These are phyloP conservation scores for Mya arenaria DNA, from an alignment of 1,140 invertebrate species.

Conservation along the genomic window DNA sequence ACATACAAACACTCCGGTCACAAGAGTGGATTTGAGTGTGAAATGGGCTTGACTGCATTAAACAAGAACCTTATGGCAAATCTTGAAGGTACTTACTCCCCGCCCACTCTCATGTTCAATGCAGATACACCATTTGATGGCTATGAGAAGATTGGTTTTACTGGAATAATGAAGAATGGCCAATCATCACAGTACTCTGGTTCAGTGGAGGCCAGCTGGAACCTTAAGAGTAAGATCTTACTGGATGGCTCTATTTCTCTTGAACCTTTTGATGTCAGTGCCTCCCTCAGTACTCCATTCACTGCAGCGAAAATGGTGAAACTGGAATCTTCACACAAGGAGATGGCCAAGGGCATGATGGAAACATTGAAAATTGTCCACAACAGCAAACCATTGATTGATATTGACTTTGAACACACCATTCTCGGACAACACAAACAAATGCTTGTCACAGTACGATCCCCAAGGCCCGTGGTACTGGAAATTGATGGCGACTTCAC, in stretches of 20 bases:
- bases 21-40: slow-evolving; percentile 16
- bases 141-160: slow-evolving; percentile 15
- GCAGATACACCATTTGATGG: slow-evolving; percentile 31
- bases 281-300: slow-evolving; percentile 21
- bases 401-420: slow-evolving; percentile 54
- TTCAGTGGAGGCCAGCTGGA: slow-evolving; percentile 13
- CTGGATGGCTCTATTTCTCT: background rate
- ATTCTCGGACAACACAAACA: slow-evolving; percentile 15
- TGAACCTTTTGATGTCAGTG: background rate
- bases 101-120: background rate
- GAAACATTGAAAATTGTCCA: slow-evolving; percentile 22
- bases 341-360: background rate
- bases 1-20: slow-evolving; percentile 26
- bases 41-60: background rate
- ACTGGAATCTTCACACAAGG: background rate
- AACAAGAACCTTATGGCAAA: background rate
- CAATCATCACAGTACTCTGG: no score
- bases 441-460: slow-evolving; percentile 28
- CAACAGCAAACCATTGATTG: slow-evolving; percentile 58
- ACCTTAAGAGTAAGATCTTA: background rate
- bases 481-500: slow-evolving; percentile 34
- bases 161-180: background rate
- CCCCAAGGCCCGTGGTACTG: slow-evolving; percentile 58
- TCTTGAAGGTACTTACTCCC: background rate
- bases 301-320: background rate